Conservation (phyloP, 2,113 vertebrate genomes). For the Zosterops pallidus region DNA sequence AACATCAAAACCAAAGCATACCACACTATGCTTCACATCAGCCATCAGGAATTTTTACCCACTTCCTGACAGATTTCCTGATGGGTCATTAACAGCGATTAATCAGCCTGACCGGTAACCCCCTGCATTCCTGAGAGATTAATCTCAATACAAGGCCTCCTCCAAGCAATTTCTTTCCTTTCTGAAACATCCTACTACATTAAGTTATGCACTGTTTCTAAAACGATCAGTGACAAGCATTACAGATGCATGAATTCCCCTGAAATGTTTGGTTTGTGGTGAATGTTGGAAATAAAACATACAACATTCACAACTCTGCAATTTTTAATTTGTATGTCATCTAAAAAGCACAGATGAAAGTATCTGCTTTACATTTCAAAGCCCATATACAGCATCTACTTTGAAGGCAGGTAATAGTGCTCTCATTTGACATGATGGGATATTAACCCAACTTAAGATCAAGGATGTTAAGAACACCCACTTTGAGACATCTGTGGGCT, state of each 20-base stretch:
- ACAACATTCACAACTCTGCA: constrained; percentile 9
- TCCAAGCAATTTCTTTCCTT: constrained; percentile 63
- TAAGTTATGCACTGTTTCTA: constrained; percentile 45
- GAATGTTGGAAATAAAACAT: constrained; percentile 45
- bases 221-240: constrained; percentile 33
- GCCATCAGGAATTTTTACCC: constrained; percentile 70
- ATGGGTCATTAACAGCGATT: constrained; percentile 71
- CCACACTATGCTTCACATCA: constrained; percentile 58
- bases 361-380: constrained; percentile 16
- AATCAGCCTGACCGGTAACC: constrained; percentile 72
- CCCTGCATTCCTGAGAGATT: constrained; percentile 76
- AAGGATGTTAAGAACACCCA: not conserved
- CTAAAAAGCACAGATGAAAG: constrained; percentile 37
- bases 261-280: constrained; percentile 57
- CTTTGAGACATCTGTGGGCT: not conserved
- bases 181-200: constrained; percentile 59
- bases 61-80: constrained; percentile 70
- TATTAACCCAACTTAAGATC: constrained; percentile 2
- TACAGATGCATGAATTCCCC: constrained; percentile 48
- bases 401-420: not conserved
- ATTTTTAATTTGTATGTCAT: constrained; percentile 32
- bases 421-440: constrained; percentile 1
- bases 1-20: constrained; percentile 57
- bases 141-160: constrained; percentile 59
- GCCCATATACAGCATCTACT: not conserved